Evolutionary conservation across 2,113 vertebrate species (phyloP), one percentile per base, ranked within the genome.

Genomic region (Prinia subflava): DNA sequence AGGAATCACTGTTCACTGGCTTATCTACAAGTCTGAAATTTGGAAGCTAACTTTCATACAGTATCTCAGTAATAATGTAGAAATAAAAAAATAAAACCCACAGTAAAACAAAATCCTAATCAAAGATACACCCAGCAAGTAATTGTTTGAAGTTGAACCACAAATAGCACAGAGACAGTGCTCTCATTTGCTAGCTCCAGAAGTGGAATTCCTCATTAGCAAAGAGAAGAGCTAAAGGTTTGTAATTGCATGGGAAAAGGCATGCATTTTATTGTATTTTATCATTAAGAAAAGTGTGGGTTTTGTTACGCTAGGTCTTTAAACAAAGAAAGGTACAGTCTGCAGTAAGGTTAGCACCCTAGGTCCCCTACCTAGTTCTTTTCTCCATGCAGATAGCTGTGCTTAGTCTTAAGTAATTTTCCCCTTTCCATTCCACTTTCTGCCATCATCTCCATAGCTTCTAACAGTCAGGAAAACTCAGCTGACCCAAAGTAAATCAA

Each of bases 271-370:
- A 68, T 37, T 60, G 19, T 27, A 28, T n/a, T 90, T 77, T 60
- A 80, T 35, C n/a, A 33, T 56, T 62, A 78, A 50, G 74, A 83
- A 71, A 62, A 53, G 18, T 4, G 6, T 52, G 28, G 4, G 16
- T 87, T 83, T 56, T 44, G 31, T 82, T 91, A 89, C 89, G 67
- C 8, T 44, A 68, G 24, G 37, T 64, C 60, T 59, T 94, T n/a
- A 52, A 75, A 52, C 22, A 81, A 63, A 49, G 39, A 69, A 82
- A 50, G 24, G 16, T 18, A 7, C 83, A 59, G 14, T 28, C 30
- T 6, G 18, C 31, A 68, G 13, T 37, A 60, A 82, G 49, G 39
- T 68, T 44, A 91, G 62, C n/a, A 56, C 10, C 15, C n/a, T 42
- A 37, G 7, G 57, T 53, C n/a, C 8, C 47, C 3, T 31, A 44